phyloP scores from a whole-genome alignment of 2,797 vertebrate genomes.

The Masticophis lateralis region DNA sequence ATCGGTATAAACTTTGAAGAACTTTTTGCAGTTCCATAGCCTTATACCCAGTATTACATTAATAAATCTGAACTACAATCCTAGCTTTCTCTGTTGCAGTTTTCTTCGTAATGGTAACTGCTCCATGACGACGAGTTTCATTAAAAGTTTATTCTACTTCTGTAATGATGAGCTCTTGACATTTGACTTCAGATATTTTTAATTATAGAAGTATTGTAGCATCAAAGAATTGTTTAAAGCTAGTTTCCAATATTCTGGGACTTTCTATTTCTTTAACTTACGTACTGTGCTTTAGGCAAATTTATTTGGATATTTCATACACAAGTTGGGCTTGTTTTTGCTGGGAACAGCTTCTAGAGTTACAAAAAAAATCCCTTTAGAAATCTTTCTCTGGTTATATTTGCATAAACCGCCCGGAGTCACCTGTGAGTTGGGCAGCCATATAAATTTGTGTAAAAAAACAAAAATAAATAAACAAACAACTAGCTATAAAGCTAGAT shows the following conservation, averaged over 20 bases:
- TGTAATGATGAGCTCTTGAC: neutral
- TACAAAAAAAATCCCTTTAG: neutral
- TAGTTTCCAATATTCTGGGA: neutral
- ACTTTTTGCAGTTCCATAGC: neutral
- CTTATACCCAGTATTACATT: neutral
- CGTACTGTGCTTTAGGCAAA: neutral
- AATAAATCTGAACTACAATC: neutral
- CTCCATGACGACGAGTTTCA: neutral
- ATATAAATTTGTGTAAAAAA: neutral
- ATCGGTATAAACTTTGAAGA: conserved; percentile 5
- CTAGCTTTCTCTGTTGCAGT: neutral
- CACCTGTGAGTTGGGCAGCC: neutral
- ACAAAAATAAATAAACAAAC: neutral
- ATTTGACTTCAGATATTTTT: neutral
- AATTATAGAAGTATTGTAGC: neutral
- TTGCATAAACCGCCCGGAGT: neutral
- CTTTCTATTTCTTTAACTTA: neutral
- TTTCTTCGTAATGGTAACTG: neutral
- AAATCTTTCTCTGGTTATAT: neutral
- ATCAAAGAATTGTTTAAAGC: neutral
- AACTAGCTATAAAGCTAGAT: neutral
- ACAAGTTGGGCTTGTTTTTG: neutral
- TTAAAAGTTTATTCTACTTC: neutral
- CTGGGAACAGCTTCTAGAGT: neutral
- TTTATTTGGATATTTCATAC: neutral